These are phyloP conservation scores for Solenopsis fugax DNA, from an alignment of 1,140 invertebrate genomes.

Conservation along the genomic window DNA sequence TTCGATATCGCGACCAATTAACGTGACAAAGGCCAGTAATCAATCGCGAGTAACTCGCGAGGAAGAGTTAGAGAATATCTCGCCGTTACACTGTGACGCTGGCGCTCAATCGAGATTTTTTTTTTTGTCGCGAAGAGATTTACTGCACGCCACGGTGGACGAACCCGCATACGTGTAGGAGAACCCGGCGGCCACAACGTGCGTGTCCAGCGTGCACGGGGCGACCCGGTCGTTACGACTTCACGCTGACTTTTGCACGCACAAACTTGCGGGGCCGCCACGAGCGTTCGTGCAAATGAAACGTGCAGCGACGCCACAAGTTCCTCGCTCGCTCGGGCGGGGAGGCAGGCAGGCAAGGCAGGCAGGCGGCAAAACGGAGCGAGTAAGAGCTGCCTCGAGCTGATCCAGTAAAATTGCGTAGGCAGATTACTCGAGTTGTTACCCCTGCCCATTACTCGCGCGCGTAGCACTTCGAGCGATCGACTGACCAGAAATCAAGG, in stretches of 20 bases:
- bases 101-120: slow-evolving; percentile 13
- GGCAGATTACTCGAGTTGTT: slow-evolving; percentile 76
- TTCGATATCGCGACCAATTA: neutral
- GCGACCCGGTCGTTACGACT: slow-evolving; percentile 84
- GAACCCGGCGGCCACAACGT: slow-evolving; percentile 80
- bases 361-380: slow-evolving; percentile 30
- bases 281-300: slow-evolving; percentile 79
- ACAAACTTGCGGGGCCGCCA: slow-evolving; percentile 70
- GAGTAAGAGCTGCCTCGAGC: slow-evolving; percentile 69
- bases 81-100: slow-evolving; percentile 1
- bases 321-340: neutral
- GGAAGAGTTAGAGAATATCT: neutral
- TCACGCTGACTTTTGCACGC: slow-evolving; percentile 85
- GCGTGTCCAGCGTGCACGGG: slow-evolving; percentile 79
- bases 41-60: neutral
- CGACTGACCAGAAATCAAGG: slow-evolving; percentile 65
- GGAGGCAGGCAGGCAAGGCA: neutral
- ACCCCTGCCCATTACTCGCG: slow-evolving; percentile 69
- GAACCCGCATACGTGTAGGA: slow-evolving; percentile 67
- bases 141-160: slow-evolving; percentile 40
- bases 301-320: slow-evolving; percentile 65
- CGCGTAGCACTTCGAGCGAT: slow-evolving; percentile 60
- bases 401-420: slow-evolving; percentile 76
- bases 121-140: slow-evolving; percentile 38
- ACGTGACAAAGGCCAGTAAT: neutral